Conservation (phyloP, 1,140 invertebrate species). For the Hylaeus anthracinus region DNA sequence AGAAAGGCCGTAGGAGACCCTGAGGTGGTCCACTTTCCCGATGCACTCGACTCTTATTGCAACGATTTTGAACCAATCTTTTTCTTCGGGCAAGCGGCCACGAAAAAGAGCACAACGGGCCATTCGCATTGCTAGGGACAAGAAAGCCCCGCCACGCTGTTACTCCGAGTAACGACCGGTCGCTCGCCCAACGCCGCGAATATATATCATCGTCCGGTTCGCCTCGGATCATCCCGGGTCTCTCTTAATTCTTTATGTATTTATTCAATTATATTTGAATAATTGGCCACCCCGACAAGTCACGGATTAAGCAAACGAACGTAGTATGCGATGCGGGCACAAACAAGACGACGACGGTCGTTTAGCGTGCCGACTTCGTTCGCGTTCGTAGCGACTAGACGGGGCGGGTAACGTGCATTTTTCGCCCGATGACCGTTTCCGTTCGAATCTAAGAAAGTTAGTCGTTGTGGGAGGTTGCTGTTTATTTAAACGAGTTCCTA, state of each 20-base stretch:
- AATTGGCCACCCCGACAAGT: constrained; percentile 58
- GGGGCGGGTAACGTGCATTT: no score
- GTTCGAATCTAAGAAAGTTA: no score
- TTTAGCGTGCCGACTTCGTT: no score
- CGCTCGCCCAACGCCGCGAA: constrained; percentile 18
- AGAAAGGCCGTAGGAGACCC: background rate
- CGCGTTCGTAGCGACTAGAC: no score
- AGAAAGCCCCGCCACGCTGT: constrained; percentile 41
- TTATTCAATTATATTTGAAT: constrained; percentile 69
- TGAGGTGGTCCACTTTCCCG: constrained; percentile 21
- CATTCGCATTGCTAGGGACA: constrained; percentile 38
- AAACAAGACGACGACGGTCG: no score
- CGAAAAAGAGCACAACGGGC: constrained; percentile 43
- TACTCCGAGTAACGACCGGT: constrained; percentile 47
- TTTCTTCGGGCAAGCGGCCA: background rate
- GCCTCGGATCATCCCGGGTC: constrained; percentile 27
- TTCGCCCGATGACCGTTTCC: no score
- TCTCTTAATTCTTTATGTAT: constrained; percentile 60
- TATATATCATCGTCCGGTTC: constrained; percentile 38
- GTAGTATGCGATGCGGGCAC: constrained; percentile 15
- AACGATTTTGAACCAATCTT: constrained; percentile 28
- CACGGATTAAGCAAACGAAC: constrained; percentile 45
- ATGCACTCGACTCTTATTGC: constrained; percentile 46
- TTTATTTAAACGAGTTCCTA: no score
- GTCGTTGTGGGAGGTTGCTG: no score